Conservation (phyloP, 2,888 invertebrate species). For the Griposia aprilina region DNA sequence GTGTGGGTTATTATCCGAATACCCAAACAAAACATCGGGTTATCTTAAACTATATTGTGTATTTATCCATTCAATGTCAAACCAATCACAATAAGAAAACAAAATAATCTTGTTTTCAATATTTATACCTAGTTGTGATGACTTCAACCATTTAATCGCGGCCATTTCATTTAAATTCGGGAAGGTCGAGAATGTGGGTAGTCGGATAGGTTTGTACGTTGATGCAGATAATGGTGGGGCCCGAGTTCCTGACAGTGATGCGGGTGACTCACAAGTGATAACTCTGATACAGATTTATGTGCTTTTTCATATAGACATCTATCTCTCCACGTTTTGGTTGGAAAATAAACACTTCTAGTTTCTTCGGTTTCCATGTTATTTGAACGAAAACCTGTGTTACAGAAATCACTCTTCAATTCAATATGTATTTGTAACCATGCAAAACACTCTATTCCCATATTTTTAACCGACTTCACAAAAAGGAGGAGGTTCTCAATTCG, state of each 20-base stretch:
- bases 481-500: no score
- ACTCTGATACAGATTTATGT: constrained; percentile 73
- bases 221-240: constrained; percentile 76
- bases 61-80: constrained; percentile 5
- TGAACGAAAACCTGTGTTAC: background rate
- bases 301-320: constrained; percentile 56
- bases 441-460: background rate
- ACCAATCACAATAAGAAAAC: background rate
- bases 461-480: no score
- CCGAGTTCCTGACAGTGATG: constrained; percentile 78
- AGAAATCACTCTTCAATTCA: background rate
- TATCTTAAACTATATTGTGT: background rate
- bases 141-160: constrained; percentile 12
- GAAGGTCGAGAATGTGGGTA: constrained; percentile 39
- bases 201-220: constrained; percentile 65
- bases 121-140: background rate
- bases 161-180: constrained; percentile 37
- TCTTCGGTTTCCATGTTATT: background rate
- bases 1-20: background rate
- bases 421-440: background rate
- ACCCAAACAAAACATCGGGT: background rate
- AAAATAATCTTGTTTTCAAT: constrained; percentile 6
- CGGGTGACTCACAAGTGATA: constrained; percentile 78
- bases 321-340: constrained; percentile 39
- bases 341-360: constrained; percentile 5